Evolutionary conservation across 1,140 invertebrate species (phyloP).

Genomic region (Aphelenchoides avenae): DNA sequence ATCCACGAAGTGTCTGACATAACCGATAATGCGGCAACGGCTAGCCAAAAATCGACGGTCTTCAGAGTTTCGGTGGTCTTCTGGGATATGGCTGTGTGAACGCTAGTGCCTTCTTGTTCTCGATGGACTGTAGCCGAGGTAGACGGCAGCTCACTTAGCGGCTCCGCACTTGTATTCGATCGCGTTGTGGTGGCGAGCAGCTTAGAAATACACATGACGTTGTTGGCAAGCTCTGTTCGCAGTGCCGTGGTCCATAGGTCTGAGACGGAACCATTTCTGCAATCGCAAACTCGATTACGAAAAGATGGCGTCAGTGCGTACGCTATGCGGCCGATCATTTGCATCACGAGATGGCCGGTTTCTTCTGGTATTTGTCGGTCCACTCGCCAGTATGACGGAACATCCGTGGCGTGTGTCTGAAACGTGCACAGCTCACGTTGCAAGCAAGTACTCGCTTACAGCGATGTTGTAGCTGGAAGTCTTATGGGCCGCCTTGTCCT

Average conservation of each 20-base stretch:
- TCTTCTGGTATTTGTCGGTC: slow-evolving; percentile 67
- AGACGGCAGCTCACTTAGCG: slow-evolving; percentile 71
- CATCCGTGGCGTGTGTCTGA: slow-evolving; percentile 22
- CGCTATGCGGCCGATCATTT: slow-evolving; percentile 12
- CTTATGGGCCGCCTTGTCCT: slow-evolving; percentile 69
- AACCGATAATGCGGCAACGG: slow-evolving; percentile 84
- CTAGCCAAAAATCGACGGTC: slow-evolving; percentile 72
- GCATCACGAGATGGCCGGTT: slow-evolving; percentile 27
- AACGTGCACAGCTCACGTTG: slow-evolving; percentile 19
- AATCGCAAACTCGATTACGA: too few relatives aligned
- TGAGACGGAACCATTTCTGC: slow-evolving; percentile 17
- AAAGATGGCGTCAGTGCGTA: too few relatives aligned
- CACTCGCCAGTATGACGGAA: slow-evolving; percentile 68
- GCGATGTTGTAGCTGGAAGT: slow-evolving; percentile 55
- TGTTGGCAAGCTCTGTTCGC: slow-evolving; percentile 83
- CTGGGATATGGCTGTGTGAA: background rate
- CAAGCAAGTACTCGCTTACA: slow-evolving; percentile 28
- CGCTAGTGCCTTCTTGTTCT: background rate
- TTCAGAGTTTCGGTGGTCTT: too few relatives aligned
- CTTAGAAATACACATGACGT: slow-evolving; percentile 78
- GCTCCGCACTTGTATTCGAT: too few relatives aligned
- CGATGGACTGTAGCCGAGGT: slow-evolving; percentile 76
- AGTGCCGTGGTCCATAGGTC: slow-evolving; percentile 72
- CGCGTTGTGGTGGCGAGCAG: slow-evolving; percentile 69
- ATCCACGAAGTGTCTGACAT: slow-evolving; percentile 48